Conservation (phyloP, 1,140 invertebrate species). For the Anastatus disparis region DNA sequence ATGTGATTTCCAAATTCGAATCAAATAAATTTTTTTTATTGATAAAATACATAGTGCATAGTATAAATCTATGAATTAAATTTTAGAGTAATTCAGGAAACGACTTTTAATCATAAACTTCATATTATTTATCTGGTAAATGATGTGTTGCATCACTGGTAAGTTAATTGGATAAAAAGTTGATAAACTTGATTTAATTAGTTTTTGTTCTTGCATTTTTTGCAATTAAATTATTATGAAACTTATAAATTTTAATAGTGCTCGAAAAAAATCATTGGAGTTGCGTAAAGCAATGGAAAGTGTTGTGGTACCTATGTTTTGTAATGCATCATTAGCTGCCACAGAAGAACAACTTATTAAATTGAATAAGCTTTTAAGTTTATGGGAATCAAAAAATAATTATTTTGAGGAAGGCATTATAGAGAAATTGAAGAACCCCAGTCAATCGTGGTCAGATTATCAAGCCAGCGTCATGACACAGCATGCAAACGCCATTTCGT, state of each 20-base stretch:
- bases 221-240: slow-evolving; percentile 23
- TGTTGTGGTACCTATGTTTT: slow-evolving; percentile 97
- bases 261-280: slow-evolving; percentile 92
- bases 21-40: slow-evolving; percentile 7
- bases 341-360: slow-evolving; percentile 89
- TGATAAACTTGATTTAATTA: slow-evolving; percentile 6
- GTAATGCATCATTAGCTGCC: slow-evolving; percentile 85
- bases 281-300: slow-evolving; percentile 91
- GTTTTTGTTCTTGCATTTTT: no score
- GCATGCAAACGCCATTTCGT: slow-evolving; percentile 79
- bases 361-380: slow-evolving; percentile 88
- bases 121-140: slow-evolving; percentile 98
- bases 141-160: slow-evolving; percentile 98
- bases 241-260: slow-evolving; percentile 73
- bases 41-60: slow-evolving; percentile 11
- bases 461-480: slow-evolving; percentile 84
- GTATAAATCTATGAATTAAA: slow-evolving; percentile 54
- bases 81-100: slow-evolving; percentile 82
- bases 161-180: slow-evolving; percentile 62
- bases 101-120: slow-evolving; percentile 88
- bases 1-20: slow-evolving; percentile 45
- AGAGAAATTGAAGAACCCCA: slow-evolving; percentile 83
- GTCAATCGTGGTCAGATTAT: slow-evolving; percentile 83
- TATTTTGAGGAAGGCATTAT: slow-evolving; percentile 89
- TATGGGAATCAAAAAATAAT: slow-evolving; percentile 97